Conservation (phyloP, 1,140 invertebrate species). For the Zaprionus camerounensis region DNA sequence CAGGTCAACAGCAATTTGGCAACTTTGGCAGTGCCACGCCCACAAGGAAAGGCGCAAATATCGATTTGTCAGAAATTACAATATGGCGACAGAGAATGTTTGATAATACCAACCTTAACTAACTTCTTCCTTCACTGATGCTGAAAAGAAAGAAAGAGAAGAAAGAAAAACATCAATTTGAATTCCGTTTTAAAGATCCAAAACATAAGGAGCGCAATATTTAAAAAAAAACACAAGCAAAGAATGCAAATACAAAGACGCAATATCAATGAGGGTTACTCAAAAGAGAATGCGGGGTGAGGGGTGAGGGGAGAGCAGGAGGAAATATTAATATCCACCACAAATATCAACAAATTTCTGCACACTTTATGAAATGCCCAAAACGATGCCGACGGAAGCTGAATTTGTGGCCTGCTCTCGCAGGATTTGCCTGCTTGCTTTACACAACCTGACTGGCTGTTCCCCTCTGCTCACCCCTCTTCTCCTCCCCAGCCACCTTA, state of each 20-base stretch:
- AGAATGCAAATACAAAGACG: slow-evolving; percentile 27
- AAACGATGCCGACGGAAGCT: slow-evolving; percentile 24
- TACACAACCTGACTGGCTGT: slow-evolving; percentile 2
- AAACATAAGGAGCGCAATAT: slow-evolving; percentile 12
- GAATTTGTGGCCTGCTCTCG: slow-evolving; percentile 70
- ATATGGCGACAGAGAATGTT: background rate
- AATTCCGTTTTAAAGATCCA: background rate
- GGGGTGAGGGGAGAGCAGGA: background rate
- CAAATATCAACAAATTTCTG: slow-evolving; percentile 72
- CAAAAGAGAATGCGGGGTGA: slow-evolving; percentile 16
- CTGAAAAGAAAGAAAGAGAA: background rate
- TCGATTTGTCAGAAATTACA: slow-evolving; percentile 8
- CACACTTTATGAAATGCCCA: slow-evolving; percentile 74
- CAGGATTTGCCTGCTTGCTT: slow-evolving; percentile 57
- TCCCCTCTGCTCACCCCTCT: background rate
- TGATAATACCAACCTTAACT: no score
- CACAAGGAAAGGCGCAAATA: background rate
- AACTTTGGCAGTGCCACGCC: slow-evolving; percentile 7
- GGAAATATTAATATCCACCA: slow-evolving; percentile 42
- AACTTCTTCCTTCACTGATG: background rate
- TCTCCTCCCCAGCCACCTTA: no score
- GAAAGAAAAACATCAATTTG: background rate
- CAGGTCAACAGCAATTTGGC: slow-evolving; percentile 30
- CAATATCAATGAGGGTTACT: slow-evolving; percentile 35
- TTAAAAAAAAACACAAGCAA: background rate